Conservation (phyloP, 1,140 invertebrate genomes). For the Platorchestia sp. region DNA sequence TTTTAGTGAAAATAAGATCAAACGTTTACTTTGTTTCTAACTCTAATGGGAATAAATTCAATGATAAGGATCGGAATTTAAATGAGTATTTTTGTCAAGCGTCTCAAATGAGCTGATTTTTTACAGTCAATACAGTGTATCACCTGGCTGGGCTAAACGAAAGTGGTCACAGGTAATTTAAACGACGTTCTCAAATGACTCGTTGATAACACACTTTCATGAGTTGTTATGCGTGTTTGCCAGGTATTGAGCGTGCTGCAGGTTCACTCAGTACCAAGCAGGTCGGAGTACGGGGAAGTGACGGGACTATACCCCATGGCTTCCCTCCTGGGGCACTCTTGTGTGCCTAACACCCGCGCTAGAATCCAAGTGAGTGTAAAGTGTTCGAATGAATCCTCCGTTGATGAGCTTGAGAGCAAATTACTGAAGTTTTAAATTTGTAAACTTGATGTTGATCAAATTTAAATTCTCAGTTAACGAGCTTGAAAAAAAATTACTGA, state of each 20-base stretch:
- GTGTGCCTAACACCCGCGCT: slow-evolving; percentile 79
- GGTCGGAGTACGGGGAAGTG: slow-evolving; percentile 62
- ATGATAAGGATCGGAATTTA: too few relatives aligned
- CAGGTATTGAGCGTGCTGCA: slow-evolving; percentile 63
- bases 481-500: too few relatives aligned
- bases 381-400: neutral
- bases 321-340: slow-evolving; percentile 84
- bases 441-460: neutral
- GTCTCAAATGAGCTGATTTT: too few relatives aligned
- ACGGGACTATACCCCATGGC: slow-evolving; percentile 80
- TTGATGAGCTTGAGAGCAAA: neutral
- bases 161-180: neutral
- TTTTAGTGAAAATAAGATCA: too few relatives aligned
- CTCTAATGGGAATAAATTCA: too few relatives aligned
- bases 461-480: neutral
- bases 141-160: too few relatives aligned
- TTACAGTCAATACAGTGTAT: too few relatives aligned
- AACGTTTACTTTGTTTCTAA: too few relatives aligned
- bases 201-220: neutral
- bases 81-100: too few relatives aligned
- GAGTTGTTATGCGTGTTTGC: neutral
- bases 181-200: neutral
- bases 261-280: slow-evolving; percentile 64
- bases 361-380: neutral
- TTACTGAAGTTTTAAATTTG: neutral